A percentile compares a stretch with the other conserved stretches of the same genome.
Evolutionary conservation across 2,888 invertebrate genomes (phyloP).

Genomic region (Aromia moschata): DNA sequence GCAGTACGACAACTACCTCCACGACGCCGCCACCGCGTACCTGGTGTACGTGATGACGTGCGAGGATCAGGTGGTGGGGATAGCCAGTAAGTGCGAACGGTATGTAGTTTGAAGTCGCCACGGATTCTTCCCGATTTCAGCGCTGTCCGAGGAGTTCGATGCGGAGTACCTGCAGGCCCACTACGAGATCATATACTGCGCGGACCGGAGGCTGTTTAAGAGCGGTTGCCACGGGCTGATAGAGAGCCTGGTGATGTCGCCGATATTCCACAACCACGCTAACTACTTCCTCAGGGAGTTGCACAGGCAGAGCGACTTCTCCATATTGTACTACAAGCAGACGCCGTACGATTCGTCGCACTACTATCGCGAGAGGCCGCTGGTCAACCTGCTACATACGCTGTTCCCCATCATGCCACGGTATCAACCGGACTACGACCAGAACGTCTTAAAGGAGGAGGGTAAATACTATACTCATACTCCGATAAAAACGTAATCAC

Average conservation of each 20-base stretch:
- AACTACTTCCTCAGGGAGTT: constrained; percentile 72
- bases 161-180: constrained; percentile 56
- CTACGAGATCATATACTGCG: constrained; percentile 54
- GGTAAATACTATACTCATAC: constrained; percentile 23
- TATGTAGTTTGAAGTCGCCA: too few species aligned
- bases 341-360: constrained; percentile 58
- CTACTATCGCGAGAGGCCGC: constrained; percentile 38
- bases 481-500: background rate
- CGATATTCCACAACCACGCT: constrained; percentile 68
- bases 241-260: constrained; percentile 66
- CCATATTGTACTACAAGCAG: constrained; percentile 67
- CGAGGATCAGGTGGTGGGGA: constrained; percentile 50
- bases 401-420: constrained; percentile 52
- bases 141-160: constrained; percentile 55
- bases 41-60: constrained; percentile 48
- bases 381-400: constrained; percentile 48
- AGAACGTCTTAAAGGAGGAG: constrained; percentile 42
- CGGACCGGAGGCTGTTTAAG: constrained; percentile 56
- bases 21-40: constrained; percentile 35
- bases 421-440: constrained; percentile 44
- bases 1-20: constrained; percentile 42
- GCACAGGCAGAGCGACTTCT: constrained; percentile 66
- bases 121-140: constrained; percentile 33
- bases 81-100: constrained; percentile 44
- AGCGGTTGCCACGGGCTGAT: constrained; percentile 60